Evolutionary conservation across 1,140 invertebrate genomes (phyloP).

Genomic region (Trichonephila clavata): DNA sequence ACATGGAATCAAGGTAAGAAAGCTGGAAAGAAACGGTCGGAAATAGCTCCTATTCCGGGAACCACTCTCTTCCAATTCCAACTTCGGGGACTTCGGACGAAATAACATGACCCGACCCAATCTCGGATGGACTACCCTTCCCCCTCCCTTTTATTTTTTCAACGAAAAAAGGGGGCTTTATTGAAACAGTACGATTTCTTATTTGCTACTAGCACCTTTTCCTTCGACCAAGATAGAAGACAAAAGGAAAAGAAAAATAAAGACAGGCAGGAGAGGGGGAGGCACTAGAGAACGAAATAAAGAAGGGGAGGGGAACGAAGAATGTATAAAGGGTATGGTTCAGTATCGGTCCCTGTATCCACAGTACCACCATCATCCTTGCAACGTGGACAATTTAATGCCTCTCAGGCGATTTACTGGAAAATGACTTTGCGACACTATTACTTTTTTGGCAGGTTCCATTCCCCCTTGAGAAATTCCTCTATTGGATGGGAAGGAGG

Average conservation of each 20-base stretch:
- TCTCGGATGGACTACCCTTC: slow-evolving; percentile 37
- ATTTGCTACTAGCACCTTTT: slow-evolving; percentile 67
- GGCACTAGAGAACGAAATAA: slow-evolving; percentile 14
- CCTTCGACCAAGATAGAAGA: slow-evolving; percentile 59
- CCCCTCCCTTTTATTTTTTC: neutral
- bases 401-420: slow-evolving; percentile 76
- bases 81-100: slow-evolving; percentile 63
- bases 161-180: slow-evolving; percentile 43
- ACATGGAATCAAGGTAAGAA: slow-evolving; percentile 33
- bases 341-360: slow-evolving; percentile 59
- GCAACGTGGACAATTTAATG: slow-evolving; percentile 77
- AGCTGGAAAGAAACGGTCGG: slow-evolving; percentile 22
- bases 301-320: slow-evolving; percentile 21
- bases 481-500: slow-evolving; percentile 60
- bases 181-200: slow-evolving; percentile 76
- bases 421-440: slow-evolving; percentile 77
- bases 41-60: slow-evolving; percentile 48
- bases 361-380: slow-evolving; percentile 56
- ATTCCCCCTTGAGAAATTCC: slow-evolving; percentile 76
- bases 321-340: slow-evolving; percentile 63
- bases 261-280: slow-evolving; percentile 21
- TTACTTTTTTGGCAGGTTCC: slow-evolving; percentile 77
- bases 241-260: slow-evolving; percentile 56
- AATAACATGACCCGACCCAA: slow-evolving; percentile 72
- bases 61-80: slow-evolving; percentile 51